A percentile compares a stretch with the other conserved stretches of the same genome.
phyloP scores from a whole-genome alignment of 2,888 invertebrate species.

The Papilio gigon region DNA sequence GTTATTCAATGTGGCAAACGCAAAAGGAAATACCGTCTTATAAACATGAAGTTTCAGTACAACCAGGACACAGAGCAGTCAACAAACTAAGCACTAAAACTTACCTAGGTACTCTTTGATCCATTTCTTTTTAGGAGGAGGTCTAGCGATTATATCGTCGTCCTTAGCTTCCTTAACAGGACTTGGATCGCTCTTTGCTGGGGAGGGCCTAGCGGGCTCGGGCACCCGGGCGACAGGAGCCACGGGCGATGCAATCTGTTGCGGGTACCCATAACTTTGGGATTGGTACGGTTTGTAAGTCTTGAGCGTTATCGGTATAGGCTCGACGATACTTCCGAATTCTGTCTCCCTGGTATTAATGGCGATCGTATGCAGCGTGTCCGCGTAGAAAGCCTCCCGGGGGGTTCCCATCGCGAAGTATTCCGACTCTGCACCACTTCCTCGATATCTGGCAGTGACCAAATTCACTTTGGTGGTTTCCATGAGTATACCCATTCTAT shows the following conservation, averaged over 20 bases:
- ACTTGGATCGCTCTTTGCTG: slow-evolving; percentile 55
- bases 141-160: slow-evolving; percentile 62
- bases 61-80: no score
- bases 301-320: slow-evolving; percentile 71
- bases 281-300: slow-evolving; percentile 65
- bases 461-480: slow-evolving; percentile 75
- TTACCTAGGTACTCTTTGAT: slow-evolving; percentile 86
- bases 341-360: slow-evolving; percentile 75
- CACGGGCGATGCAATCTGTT: slow-evolving; percentile 51
- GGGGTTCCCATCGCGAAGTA: slow-evolving; percentile 71
- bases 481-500: slow-evolving; percentile 81
- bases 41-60: no score
- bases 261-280: slow-evolving; percentile 58
- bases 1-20: no score
- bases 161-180: slow-evolving; percentile 60
- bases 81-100: slow-evolving; percentile 50
- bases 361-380: slow-evolving; percentile 71
- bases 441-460: slow-evolving; percentile 68
- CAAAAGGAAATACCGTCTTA: no score
- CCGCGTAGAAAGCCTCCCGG: slow-evolving; percentile 62
- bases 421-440: slow-evolving; percentile 60
- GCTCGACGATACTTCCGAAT: slow-evolving; percentile 71
- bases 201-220: slow-evolving; percentile 56
- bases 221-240: slow-evolving; percentile 54
- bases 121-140: slow-evolving; percentile 89